Base-by-base conservation (phyloP, 2,113 vertebrate species). In the Neomonachus schauinslandi region DNA sequence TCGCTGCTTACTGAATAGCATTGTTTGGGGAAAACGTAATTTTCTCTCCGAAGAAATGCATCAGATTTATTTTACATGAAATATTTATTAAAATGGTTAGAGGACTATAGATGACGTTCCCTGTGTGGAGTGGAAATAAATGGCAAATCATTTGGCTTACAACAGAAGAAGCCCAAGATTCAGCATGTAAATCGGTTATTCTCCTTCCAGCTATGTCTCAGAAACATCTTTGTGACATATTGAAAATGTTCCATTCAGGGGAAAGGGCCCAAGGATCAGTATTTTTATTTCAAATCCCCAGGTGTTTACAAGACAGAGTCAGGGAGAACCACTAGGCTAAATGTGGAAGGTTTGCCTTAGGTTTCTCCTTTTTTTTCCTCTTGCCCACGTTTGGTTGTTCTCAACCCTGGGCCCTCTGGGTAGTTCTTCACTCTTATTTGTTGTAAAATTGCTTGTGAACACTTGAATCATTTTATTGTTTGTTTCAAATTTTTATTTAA, bases 71-170 rank as follows among this genome's bases (percentile, higher is more conserved):
- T 71, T 94, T 80, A 83, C 3, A 49, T 86, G 59, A 1, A 91
- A 67, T 90, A 90, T 63, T 84, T 96, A 5, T 92, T 63, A 96
- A 98, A 49, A 88, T 5, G 42, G 16, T 93, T 94, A 59, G 80
- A 39, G 5, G 18, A 77, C 4, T 79, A 2, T 51, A 69, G 46
- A 65, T 46, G 55, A 94, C 53, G 26, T 13, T 94, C 1, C 65
- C 46, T 0, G 31, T 61, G 2, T 51, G 1, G 0, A 77, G 21
- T 39, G 36, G 59, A 28, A 96, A 65, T 22, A 65, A 18, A 1
- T 18, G 91, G 0, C 79, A 76, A 83, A 83, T 65, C 49, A 57
- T 71, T 55, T 15, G 0, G 21, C 5, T 96, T 88, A 36, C 2
- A 86, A 57, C 12, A 84, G 49, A 39, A 36, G 13, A 91, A 71